Base-by-base conservation (phyloP, 92 coral and sea anemone species). In the Palythoa grandis region DNA sequence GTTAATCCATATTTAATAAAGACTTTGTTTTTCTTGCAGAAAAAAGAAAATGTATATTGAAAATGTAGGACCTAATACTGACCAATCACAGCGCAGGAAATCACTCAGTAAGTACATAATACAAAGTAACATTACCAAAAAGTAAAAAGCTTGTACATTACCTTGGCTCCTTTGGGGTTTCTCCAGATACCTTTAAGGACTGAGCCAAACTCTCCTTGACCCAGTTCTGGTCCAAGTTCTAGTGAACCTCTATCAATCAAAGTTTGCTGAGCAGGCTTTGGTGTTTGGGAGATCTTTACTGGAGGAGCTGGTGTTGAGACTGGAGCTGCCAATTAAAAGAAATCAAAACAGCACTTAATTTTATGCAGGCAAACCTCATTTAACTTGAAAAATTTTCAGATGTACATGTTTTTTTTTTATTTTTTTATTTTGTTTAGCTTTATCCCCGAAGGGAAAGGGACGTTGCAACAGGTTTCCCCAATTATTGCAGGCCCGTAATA, bases 121-220 rank as follows among this genome's bases (percentile, higher is more conserved):
- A 7, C 23, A 5, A 63, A 19, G 8, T 5, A 63, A 20, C 11
- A 63, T 10, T 63, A 63, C 19, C 24, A 63, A 17, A 9, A 63
- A 47, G 67, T 24, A n/a, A 19, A 9, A 29, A 37, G 24, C 29
- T 70, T 37, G 37, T 76, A 95, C 99, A 92, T 93, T 92, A 95
- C 99, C 93, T 93, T 92, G n/a, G 70, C 77, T 76, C 97, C 95
- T 83, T 93, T 93, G 11, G 98, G 90, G 79, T 95, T 95, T 79
- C 88, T 94, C 99, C 99, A 96, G 39, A 95, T 89, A 16, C 99
- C 99, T 72, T 95, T 95, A 5, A 96, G 95, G 6, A 96, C 99
- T 57, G 99, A 96, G 37, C 98, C 98, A 96, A 96, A 96, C 70
- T 96, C 98, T 52, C 98, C 98, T 83, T 96, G 98, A 25, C 98